A percentile compares a stretch with the other conserved stretches of the same genome.
Conservation (phyloP, 1,140 invertebrate species). For the Agraylea sexmaculata region DNA sequence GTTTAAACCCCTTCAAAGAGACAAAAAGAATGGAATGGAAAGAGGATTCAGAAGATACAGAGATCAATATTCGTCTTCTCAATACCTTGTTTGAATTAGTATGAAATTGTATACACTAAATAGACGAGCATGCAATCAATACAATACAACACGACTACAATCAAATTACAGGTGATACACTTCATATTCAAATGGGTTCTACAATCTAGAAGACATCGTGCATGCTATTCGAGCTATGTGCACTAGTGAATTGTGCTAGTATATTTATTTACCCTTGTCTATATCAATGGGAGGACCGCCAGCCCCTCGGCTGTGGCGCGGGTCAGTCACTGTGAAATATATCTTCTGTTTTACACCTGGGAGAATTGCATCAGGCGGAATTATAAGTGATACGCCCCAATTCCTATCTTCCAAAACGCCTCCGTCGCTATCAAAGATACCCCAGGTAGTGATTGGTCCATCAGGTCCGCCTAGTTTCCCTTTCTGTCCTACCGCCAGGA, state of each 20-base stretch:
- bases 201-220: background rate
- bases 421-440: slow-evolving; percentile 65
- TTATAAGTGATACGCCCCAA: slow-evolving; percentile 80
- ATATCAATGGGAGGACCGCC: slow-evolving; percentile 71
- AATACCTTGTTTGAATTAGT: no score
- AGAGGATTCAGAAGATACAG: no score
- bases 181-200: background rate
- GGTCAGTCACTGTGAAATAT: slow-evolving; percentile 84
- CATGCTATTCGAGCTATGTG: slow-evolving; percentile 3
- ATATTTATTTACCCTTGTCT: slow-evolving; percentile 61
- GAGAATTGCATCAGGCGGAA: slow-evolving; percentile 77
- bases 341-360: slow-evolving; percentile 76
- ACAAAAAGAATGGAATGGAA: no score
- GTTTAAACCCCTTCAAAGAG: no score
- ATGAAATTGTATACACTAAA: no score
- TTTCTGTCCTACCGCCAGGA: slow-evolving; percentile 26
- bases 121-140: no score
- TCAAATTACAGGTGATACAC: no score
- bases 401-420: slow-evolving; percentile 71
- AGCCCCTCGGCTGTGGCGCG: slow-evolving; percentile 52
- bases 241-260: slow-evolving; percentile 18
- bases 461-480: slow-evolving; percentile 30
- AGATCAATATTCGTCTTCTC: no score
- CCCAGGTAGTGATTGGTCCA: slow-evolving; percentile 50
- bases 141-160: no score